Percentiles rank a stretch among this genome's conserved stretches.
Evolutionary conservation across 2,113 vertebrate species (phyloP).

Genomic region (Rhynchopsitta pachyrhyncha): DNA sequence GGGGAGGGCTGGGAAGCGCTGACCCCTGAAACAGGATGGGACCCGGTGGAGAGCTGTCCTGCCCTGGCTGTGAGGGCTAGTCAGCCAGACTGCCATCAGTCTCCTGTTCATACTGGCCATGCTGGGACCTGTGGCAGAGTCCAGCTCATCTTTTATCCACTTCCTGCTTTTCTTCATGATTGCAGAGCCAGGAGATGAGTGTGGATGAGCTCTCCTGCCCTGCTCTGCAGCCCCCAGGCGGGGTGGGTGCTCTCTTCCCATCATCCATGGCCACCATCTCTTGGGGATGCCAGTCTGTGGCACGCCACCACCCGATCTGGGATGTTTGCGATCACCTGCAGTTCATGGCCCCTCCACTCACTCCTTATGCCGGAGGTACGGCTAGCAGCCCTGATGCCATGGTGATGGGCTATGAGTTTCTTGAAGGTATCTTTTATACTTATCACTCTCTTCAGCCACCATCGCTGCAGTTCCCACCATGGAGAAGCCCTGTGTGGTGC

Average conservation of each 20-base stretch:
- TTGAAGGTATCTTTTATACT: background rate
- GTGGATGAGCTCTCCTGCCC: background rate
- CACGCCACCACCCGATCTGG: accelerated
- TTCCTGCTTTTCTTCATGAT: background rate
- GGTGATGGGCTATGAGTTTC: background rate
- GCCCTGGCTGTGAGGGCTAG: accelerated
- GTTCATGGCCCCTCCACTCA: accelerated
- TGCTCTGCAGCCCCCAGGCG: background rate
- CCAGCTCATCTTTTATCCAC: background rate
- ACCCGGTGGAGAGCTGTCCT: accelerated
- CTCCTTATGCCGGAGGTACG: accelerated
- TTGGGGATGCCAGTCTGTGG: background rate
- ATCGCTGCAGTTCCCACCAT: accelerated
- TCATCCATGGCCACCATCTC: background rate
- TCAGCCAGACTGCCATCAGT: background rate
- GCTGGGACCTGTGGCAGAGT: background rate
- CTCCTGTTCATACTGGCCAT: accelerated
- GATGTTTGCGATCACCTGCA: background rate
- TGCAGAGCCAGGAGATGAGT: background rate
- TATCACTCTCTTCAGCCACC: background rate
- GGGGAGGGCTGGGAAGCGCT: background rate
- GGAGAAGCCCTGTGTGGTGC: background rate
- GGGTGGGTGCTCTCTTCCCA: background rate
- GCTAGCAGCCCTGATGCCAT: background rate
- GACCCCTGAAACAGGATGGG: accelerated